Conservation (phyloP, 2,797 vertebrate species). For the Microctenopoma lineatum region DNA sequence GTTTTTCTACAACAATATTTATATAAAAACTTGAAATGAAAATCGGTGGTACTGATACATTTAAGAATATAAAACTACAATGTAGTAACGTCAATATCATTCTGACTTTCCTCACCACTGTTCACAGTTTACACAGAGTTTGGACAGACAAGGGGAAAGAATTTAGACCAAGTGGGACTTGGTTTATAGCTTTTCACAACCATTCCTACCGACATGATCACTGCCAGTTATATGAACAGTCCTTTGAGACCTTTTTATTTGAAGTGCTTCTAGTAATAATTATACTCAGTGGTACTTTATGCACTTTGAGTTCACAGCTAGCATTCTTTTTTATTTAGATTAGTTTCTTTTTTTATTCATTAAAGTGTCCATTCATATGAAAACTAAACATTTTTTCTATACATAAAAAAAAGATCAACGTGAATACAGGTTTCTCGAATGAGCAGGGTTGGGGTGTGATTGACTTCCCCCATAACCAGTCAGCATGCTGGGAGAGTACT, state of each 20-base stretch:
- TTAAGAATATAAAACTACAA: constrained; percentile 86
- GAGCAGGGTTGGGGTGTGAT: constrained; percentile 85
- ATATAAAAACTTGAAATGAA: constrained; percentile 84
- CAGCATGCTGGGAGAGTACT: constrained; percentile 91
- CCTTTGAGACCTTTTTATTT: constrained; percentile 54
- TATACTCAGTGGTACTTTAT: constrained; percentile 77
- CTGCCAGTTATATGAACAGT: constrained; percentile 44
- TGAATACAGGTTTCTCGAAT: constrained; percentile 86
- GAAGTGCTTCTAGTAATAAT: constrained; percentile 75
- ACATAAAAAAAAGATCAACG: constrained; percentile 82
- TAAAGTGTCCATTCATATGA: constrained; percentile 88
- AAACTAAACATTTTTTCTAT: constrained; percentile 85
- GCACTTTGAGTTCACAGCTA: constrained; percentile 78
- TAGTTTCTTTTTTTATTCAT: constrained; percentile 77
- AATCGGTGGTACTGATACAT: constrained; percentile 81
- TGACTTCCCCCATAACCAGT: constrained; percentile 87
- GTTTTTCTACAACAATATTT: constrained; percentile 82
- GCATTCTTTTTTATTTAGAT: constrained; percentile 79
- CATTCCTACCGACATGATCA: constrained; percentile 35
- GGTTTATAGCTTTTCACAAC: constrained; percentile 62
- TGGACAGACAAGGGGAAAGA: constrained; percentile 67
- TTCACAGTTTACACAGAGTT: constrained; percentile 82
- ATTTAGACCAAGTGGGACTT: constrained; percentile 61
- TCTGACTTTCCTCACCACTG: constrained; percentile 78
- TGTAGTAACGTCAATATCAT: constrained; percentile 83